Evolutionary conservation across 2,113 vertebrate species (phyloP), one percentile per base, ranked within the genome.

Genomic region (Eclectus roratus): DNA sequence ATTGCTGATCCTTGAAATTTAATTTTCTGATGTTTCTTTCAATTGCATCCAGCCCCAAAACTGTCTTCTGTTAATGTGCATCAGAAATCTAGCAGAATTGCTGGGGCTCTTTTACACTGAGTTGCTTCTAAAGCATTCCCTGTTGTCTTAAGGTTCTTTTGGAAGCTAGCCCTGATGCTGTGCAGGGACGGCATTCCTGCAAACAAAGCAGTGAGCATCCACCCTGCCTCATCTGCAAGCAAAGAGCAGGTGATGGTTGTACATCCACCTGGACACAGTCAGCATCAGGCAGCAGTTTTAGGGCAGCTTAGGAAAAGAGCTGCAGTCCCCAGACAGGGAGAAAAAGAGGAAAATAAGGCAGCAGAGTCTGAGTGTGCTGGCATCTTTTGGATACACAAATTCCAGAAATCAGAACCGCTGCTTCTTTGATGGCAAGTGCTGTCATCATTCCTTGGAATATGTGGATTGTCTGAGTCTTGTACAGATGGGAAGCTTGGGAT

Each of bases 361-460:
- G 43, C 52, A 58, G 72, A 11, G 19, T 7, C 80, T 31, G 74
- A 17, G 8, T 18, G 17, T n/a, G 13, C 71, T 31, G 66, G 14
- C 31, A 29, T 52, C 49, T 44, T 94, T 50, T 37, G 71, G 72
- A 14, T 13, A 27, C 1, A 4, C 9, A 4, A 29, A 20, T 64
- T 41, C 65, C 68, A 82, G 56, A 71, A 64, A 35, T 27, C 10
- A n/a, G 58, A 92, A 8, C 10, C 41, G 31, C 61, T 80, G 47
- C 43, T 41, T 1, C 33, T 74, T 64, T 2, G 2, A 37, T 19
- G 33, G 37, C 0, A 33, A 18, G 16, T 13, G 49, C 41, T 58
- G 43, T 28, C 29, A 3, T 37, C 13, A 0, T 27, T 2, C 23
- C 43, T 44, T 18, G 78, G 80, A 43, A 37, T 0, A 2, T 1